Evolutionary conservation across 2,113 vertebrate species (phyloP).

Genomic region (Xiphias gladius): DNA sequence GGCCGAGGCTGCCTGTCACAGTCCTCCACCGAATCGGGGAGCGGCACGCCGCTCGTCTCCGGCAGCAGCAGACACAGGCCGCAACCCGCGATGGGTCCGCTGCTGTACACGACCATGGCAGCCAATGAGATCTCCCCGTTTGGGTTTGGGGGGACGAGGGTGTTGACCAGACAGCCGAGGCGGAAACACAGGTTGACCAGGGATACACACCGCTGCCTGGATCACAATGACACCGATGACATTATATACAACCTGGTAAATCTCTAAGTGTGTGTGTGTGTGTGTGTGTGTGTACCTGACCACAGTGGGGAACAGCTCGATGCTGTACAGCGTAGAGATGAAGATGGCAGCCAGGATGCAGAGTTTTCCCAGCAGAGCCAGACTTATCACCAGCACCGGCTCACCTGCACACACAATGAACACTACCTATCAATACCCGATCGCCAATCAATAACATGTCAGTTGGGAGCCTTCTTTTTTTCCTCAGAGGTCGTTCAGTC

Average conservation of each 20-base stretch:
- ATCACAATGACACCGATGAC: rapidly evolving
- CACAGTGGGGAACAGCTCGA: conserved; percentile 84
- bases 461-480: no score
- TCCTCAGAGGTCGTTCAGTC: no score
- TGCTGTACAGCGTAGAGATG: conserved; percentile 79
- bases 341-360: conserved; percentile 78
- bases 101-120: conserved; percentile 81
- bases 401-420: conserved; percentile 55
- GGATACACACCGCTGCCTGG: conserved; percentile 81
- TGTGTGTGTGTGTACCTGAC: conserved; percentile 72
- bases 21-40: conserved; percentile 81
- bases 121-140: conserved; percentile 73
- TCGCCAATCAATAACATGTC: background rate
- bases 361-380: conserved; percentile 83
- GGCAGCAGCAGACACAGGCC: conserved; percentile 79
- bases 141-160: conserved; percentile 55
- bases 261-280: background rate
- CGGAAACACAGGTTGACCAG: conserved; percentile 79
- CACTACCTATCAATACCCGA: background rate
- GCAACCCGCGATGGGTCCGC: conserved; percentile 79
- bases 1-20: conserved; percentile 71
- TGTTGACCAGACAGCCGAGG: conserved; percentile 76
- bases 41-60: conserved; percentile 78
- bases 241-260: background rate
- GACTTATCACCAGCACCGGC: conserved; percentile 75